Evolutionary conservation across 1,140 invertebrate genomes (phyloP), one percentile per base, ranked within the genome.

Genomic region (Neodiprion virginianus): DNA sequence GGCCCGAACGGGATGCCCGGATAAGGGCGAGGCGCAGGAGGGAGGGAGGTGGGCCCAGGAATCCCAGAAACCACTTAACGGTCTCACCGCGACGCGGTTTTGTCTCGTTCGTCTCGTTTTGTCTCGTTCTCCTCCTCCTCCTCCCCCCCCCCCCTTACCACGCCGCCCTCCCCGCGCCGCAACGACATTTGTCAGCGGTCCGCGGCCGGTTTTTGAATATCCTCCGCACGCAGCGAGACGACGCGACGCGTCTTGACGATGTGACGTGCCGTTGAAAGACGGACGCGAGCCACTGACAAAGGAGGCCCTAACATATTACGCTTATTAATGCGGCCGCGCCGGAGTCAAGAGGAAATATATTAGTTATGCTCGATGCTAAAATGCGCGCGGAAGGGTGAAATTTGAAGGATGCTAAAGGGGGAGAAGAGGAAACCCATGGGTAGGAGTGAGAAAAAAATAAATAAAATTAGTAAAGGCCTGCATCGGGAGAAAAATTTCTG

Each of bases 271-370:
- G 74, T 21, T 78, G 73, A 78, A 78, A 78, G 75, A 76, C 77
- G 69, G 53, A 17, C 53, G 53, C 53, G 53, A 61, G 53, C 53
- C 53, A 61, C 75, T 78, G 73, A 78, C 77, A 78, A 74, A 78
- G 75, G 75, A 76, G 73, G 71, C 71, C 69, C 73, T 76, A 78
- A 78, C 76, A 78, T 78, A 78, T 78, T 78, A 78, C 72, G 75
- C 75, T 76, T 78, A 78, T 78, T 78, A 17, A n/a, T 71, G 66
- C 28, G 48, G 53, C 66, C 71, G 21, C 48, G 66, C 69, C 70
- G 53, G 53, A 61, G 53, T 61, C 53, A 61, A 61, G 53, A 61
- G 53, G 28, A 61, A 61, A 61, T 61, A 61, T 61, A 61, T 61
- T 61, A 61, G 53, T 61, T 61, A 61, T 61, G 53, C 53, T 61